phyloP scores from a whole-genome alignment of 2,113 vertebrate genomes.

The Mormyrus lacerda region DNA sequence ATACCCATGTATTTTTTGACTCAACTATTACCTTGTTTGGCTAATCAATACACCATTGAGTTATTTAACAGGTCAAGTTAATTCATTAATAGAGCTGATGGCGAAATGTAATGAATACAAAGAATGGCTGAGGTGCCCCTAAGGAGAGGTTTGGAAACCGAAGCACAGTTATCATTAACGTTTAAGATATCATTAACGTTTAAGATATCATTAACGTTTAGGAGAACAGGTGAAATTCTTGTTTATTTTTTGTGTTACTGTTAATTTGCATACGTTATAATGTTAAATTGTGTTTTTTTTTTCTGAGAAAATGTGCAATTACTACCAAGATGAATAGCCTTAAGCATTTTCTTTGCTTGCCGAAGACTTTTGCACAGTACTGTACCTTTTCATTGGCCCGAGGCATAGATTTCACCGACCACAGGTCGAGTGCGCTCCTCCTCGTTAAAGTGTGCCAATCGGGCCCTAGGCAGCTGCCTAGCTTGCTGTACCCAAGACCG shows the following conservation, averaged over 20 bases:
- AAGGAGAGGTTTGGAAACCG: neutral
- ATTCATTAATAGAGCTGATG: neutral
- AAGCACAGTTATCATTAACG: neutral
- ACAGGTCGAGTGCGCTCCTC: neutral
- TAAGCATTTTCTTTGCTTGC: neutral
- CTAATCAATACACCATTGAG: neutral
- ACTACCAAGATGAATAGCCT: neutral
- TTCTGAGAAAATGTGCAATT: neutral
- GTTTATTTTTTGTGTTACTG: neutral
- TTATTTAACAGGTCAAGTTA: neutral
- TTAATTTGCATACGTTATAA: neutral
- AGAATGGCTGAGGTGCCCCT: neutral
- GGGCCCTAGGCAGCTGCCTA: neutral
- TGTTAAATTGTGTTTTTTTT: neutral
- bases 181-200: neutral
- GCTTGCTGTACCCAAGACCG: neutral
- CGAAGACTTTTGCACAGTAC: neutral
- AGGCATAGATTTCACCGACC: neutral
- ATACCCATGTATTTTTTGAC: neutral
- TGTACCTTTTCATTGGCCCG: neutral
- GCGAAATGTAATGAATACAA: neutral
- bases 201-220: neutral
- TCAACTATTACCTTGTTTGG: neutral
- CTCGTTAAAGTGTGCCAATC: neutral
- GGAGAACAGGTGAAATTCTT: neutral